Conservation (phyloP, 2,888 invertebrate genomes). For the Drosophila formosana region DNA sequence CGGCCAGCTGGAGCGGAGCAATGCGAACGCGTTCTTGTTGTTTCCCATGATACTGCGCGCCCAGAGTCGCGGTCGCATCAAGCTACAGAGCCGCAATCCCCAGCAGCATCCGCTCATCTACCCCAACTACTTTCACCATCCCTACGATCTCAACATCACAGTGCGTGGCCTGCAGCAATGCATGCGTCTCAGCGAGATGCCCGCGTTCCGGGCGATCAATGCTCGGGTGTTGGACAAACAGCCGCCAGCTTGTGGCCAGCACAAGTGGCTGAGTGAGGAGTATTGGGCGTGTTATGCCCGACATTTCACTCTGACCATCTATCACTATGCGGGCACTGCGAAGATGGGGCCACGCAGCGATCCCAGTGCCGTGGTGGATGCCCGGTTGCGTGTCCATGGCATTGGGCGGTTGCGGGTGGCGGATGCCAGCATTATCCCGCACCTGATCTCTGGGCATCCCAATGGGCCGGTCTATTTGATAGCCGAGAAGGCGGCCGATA, state of each 20-base stretch:
- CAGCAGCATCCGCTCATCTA: slow-evolving; percentile 88
- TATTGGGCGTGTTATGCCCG: slow-evolving; percentile 89
- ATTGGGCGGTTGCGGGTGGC: slow-evolving; percentile 86
- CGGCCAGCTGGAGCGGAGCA: slow-evolving; percentile 73
- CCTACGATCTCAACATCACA: slow-evolving; percentile 88
- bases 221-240: slow-evolving; percentile 86
- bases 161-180: slow-evolving; percentile 87
- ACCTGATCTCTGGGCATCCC: slow-evolving; percentile 86
- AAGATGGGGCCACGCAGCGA: slow-evolving; percentile 89
- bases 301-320: slow-evolving; percentile 88
- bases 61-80: slow-evolving; percentile 88
- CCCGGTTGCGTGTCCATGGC: slow-evolving; percentile 86
- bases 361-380: slow-evolving; percentile 88
- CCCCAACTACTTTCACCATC: slow-evolving; percentile 89
- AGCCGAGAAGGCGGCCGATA: slow-evolving; percentile 87
- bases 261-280: slow-evolving; percentile 86
- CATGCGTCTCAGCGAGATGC: slow-evolving; percentile 85
- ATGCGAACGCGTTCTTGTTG: slow-evolving; percentile 86
- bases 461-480: slow-evolving; percentile 87
- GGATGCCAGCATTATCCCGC: slow-evolving; percentile 87
- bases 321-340: slow-evolving; percentile 88
- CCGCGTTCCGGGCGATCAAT: slow-evolving; percentile 86
- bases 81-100: slow-evolving; percentile 88
- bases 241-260: slow-evolving; percentile 87
- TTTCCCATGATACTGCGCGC: slow-evolving; percentile 89